Evolutionary conservation across 1,140 invertebrate genomes (phyloP).

Genomic region (Heterodera carotae): DNA sequence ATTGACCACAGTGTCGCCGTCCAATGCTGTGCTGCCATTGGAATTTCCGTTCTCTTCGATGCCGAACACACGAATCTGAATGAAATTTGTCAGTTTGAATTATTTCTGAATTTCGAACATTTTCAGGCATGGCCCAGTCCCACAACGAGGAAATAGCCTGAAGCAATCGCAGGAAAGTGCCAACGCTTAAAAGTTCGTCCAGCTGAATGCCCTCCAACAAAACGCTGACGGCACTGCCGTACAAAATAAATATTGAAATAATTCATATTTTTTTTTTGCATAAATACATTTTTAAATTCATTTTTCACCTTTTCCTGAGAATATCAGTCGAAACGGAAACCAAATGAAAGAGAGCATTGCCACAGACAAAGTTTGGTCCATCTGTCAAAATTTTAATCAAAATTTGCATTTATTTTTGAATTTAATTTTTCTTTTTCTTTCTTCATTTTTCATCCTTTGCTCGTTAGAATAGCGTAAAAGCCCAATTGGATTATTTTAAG

Average conservation of each 20-base stretch:
- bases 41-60: neutral
- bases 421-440: neutral
- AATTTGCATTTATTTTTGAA: constrained; percentile 30
- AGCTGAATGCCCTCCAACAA: constrained; percentile 81
- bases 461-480: neutral
- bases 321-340: constrained; percentile 75
- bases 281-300: too few species aligned
- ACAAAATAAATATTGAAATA: neutral
- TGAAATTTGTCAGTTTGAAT: constrained; percentile 66
- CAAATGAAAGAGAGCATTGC: constrained; percentile 36
- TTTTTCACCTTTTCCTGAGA: constrained; percentile 81
- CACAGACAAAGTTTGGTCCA: constrained; percentile 69
- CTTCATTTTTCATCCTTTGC: neutral
- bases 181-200: constrained; percentile 85
- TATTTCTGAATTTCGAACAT: constrained; percentile 73
- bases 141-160: constrained; percentile 85
- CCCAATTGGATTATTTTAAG: neutral
- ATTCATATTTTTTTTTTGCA: too few species aligned
- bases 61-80: constrained; percentile 91
- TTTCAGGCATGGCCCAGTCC: constrained; percentile 83
- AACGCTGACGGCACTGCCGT: constrained; percentile 71
- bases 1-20: neutral
- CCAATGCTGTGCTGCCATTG: neutral
- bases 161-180: constrained; percentile 80
- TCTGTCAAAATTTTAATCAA: constrained; percentile 65